These are phyloP conservation scores for Patella caerulea DNA, from an alignment of 2,888 invertebrate genomes.

Conservation along the genomic window DNA sequence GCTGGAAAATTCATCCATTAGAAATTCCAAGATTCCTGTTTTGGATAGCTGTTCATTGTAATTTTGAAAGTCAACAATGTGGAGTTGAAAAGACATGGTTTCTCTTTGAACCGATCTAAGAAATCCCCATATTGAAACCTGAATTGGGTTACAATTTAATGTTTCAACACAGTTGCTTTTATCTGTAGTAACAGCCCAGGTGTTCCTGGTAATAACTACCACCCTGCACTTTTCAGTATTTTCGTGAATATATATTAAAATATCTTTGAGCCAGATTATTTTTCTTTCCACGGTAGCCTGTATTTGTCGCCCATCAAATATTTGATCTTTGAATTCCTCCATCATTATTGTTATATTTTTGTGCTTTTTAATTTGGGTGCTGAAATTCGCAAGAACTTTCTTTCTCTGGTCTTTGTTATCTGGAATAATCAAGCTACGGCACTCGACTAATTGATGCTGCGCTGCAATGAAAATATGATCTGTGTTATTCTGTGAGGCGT, in stretches of 20 bases:
- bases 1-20: background rate
- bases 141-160: background rate
- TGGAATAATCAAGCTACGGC: no score
- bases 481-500: no score
- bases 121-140: background rate
- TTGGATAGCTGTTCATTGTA: background rate
- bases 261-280: background rate
- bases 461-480: no score
- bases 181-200: background rate
- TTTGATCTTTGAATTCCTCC: background rate
- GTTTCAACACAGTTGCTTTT: background rate
- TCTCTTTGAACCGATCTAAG: background rate
- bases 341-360: background rate
- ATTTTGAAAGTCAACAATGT: background rate
- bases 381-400: background rate
- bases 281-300: background rate
- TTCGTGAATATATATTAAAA: background rate
- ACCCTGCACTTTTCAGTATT: background rate
- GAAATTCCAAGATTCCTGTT: background rate
- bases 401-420: conserved; percentile 9
- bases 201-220: background rate
- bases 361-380: no score
- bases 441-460: no score
- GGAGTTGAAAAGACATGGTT: background rate
- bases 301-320: no score